phyloP scores from a whole-genome alignment of 2,113 vertebrate species.

The Clarias magur region DNA sequence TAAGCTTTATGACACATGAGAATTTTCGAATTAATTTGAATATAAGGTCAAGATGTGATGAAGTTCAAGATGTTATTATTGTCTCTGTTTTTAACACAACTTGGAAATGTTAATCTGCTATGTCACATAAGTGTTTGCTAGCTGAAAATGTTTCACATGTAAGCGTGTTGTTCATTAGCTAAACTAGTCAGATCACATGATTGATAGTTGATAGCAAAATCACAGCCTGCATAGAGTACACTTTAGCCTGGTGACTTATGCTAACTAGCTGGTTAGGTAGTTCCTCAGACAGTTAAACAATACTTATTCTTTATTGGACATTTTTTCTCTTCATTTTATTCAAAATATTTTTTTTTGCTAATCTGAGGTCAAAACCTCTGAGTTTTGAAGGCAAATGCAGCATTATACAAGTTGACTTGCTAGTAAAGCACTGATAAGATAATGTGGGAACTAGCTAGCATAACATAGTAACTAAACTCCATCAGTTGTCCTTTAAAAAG shows the following conservation, averaged over 20 bases:
- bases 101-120: not conserved
- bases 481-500: not conserved
- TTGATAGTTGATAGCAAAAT: too few species aligned
- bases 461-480: not conserved
- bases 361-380: not conserved
- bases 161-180: not conserved
- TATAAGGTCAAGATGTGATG: not conserved
- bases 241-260: not conserved
- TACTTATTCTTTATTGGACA: not conserved
- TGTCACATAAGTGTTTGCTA: not conserved
- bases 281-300: not conserved
- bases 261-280: not conserved
- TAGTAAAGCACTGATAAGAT: not conserved
- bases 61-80: not conserved
- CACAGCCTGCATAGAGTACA: too few species aligned
- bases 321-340: not conserved
- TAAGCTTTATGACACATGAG: not conserved
- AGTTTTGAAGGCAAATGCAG: not conserved
- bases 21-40: not conserved
- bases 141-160: not conserved
- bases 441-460: not conserved
- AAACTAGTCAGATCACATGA: not conserved
- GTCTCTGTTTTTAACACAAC: not conserved
- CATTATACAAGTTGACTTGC: not conserved
- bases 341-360: not conserved